Percentiles rank a stretch among this genome's conserved stretches.
Evolutionary conservation across 2,797 vertebrate genomes (phyloP).

Genomic region (Bradypodion ventrale): DNA sequence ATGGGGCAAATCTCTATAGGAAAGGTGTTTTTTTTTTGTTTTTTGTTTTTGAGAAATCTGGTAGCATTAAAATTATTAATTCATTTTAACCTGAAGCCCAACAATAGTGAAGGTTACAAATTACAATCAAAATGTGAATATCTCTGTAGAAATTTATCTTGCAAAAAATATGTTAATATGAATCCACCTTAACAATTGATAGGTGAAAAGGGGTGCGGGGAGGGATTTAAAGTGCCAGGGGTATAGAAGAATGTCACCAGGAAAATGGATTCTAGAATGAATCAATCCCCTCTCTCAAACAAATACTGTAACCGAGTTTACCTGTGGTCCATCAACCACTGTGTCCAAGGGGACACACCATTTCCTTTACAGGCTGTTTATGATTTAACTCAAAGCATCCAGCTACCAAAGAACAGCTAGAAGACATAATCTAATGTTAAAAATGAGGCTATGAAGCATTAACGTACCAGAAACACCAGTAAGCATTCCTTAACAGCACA

Average conservation of each 20-base stretch:
- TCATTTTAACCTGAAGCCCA: slow-evolving; percentile 6
- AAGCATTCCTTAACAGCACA: background rate
- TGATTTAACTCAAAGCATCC: background rate
- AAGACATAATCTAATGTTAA: background rate
- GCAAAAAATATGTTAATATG: background rate
- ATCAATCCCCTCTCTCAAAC: background rate
- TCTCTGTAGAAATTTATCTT: background rate
- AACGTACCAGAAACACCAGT: background rate
- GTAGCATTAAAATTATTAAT: background rate
- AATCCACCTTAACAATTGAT: slow-evolving; percentile 48
- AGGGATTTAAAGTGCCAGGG: slow-evolving; percentile 68
- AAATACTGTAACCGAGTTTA: slow-evolving; percentile 16
- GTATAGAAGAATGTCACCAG: slow-evolving; percentile 8
- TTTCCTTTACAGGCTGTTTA: background rate
- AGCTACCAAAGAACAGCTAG: background rate
- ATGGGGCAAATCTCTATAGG: background rate
- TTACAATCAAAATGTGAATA: slow-evolving; percentile 16
- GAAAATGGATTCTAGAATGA: slow-evolving; percentile 16
- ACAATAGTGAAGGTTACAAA: background rate
- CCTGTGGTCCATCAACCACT: background rate
- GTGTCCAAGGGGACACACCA: background rate
- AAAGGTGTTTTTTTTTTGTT: background rate
- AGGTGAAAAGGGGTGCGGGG: slow-evolving; percentile 9
- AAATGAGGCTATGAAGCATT: background rate
- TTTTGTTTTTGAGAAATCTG: background rate